These are phyloP conservation scores for Sebastes vulpes DNA, from an alignment of 2,797 vertebrate genomes.

Conservation along the genomic window DNA sequence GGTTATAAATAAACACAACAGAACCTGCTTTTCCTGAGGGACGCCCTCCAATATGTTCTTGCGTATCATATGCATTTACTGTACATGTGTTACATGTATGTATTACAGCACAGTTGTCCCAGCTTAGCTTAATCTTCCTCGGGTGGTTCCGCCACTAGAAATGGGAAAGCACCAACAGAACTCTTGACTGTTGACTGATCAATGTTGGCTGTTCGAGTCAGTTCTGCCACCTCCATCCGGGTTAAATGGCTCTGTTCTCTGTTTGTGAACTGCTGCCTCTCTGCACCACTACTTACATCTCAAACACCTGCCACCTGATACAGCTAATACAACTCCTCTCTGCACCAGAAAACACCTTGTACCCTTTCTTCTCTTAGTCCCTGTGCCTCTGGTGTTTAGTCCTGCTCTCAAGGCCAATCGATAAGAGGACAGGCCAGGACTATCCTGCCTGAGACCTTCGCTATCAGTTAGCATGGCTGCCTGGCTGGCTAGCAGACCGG, in stretches of 20 bases:
- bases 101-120: background rate
- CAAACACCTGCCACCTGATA: background rate
- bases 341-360: background rate
- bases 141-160: too few species aligned
- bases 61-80: background rate
- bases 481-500: background rate
- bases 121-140: background rate
- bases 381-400: conserved; percentile 1
- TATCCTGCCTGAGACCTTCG: conserved; percentile 37
- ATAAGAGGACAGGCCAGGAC: conserved; percentile 20
- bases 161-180: background rate
- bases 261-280: background rate
- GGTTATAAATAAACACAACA: too few species aligned
- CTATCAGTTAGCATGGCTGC: conserved; percentile 44
- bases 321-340: background rate
- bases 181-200: background rate
- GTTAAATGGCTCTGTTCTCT: background rate
- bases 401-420: conserved; percentile 35
- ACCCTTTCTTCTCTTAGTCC: background rate
- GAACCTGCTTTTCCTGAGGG: too few species aligned
- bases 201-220: background rate
- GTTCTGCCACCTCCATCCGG: background rate
- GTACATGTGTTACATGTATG: background rate
- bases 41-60: too few species aligned
- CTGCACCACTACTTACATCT: background rate